Base-by-base conservation (phyloP, 1,140 invertebrate genomes). In the Magallana ariakensis region DNA sequence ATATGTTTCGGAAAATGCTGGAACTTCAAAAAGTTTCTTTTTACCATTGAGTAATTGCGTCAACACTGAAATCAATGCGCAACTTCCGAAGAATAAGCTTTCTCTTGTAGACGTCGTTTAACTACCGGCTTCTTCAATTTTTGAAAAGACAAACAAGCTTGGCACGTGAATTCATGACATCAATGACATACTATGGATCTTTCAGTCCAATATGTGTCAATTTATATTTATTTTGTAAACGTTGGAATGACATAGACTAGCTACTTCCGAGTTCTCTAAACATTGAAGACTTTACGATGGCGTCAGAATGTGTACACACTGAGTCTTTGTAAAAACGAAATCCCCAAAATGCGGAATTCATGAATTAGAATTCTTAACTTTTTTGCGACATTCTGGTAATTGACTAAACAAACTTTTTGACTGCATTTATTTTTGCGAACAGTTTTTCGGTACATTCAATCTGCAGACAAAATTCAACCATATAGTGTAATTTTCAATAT, bases 181-280 rank as follows among this genome's bases (percentile, higher is more conserved):
- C 16, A 16, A 19, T 22, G 19, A 70, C 62, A 70, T 22, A 10
- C 26, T 75, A 75, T 26, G 22, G 66, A 11, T 75, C 15, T 22
- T 13, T 26, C 66, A 75, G 11, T 75, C 66, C 22, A 26, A 75
- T 75, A 26, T 26, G 22, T 75, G 66, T 75, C 66, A 75, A 75
- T 75, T 75, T 75, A 26, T 75, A 75, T 75, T 75, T 75, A 75
- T 75, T 75, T 75, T 75, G 66, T 75, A 75, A 75, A 75, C 66
- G 26, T 75, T 75, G 22, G 33, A 75, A 26, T 75, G 66, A 26
- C 22, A 75, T 22, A 33, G 11, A 13, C 15, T 75, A 19, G 33
- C 9, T 22, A 19, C 66, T 13, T 26, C 66, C 66, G 22, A 26
- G 13, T 75, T 75, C 66, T 75, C 66, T 75, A 75, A 75, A 75